These are phyloP conservation scores for Andrena bucephala DNA, from an alignment of 2,888 invertebrate species.

Conservation along the genomic window DNA sequence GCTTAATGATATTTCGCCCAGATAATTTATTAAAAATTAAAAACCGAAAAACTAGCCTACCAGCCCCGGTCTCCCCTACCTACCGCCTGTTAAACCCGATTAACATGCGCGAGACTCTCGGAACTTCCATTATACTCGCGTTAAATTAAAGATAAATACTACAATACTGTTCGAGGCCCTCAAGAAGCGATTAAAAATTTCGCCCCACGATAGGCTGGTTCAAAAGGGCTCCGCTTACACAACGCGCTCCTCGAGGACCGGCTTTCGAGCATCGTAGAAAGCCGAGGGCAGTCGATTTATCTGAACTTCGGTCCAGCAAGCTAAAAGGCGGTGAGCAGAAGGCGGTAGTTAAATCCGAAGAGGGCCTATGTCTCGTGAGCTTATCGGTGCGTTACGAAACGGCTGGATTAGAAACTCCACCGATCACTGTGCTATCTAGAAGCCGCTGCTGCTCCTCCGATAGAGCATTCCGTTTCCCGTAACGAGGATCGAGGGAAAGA, in stretches of 20 bases:
- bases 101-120: no score
- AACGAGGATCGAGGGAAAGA: neutral
- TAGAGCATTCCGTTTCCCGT: conserved; percentile 18
- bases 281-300: conserved; percentile 24
- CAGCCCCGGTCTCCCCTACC: no score
- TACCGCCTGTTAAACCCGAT: no score
- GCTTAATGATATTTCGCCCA: no score
- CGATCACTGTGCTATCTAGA: neutral
- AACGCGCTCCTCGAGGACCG: neutral
- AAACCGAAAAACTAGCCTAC: no score
- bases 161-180: neutral
- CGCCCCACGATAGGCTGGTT: neutral
- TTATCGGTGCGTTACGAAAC: conserved; percentile 38
- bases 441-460: neutral
- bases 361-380: neutral
- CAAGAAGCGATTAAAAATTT: neutral
- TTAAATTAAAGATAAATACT: neutral
- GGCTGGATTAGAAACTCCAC: neutral
- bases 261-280: neutral
- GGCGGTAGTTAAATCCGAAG: neutral
- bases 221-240: neutral
- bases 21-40: no score
- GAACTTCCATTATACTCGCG: neutral
- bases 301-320: neutral
- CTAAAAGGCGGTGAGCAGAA: neutral